Conservation (phyloP, 2,888 invertebrate species). For the Tortrix viridana region DNA sequence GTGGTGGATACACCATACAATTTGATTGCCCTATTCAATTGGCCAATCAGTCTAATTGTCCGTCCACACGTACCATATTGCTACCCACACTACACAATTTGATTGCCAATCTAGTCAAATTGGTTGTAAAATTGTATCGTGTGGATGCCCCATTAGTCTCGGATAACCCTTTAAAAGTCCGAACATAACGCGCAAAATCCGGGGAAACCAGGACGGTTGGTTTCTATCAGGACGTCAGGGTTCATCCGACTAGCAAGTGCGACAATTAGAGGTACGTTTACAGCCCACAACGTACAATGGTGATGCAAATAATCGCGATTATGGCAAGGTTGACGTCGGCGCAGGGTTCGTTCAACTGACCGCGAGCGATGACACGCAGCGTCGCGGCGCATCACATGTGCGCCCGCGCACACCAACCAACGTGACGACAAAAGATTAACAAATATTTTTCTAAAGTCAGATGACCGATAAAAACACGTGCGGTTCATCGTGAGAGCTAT, state of each 20-base stretch:
- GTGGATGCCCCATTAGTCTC: no score
- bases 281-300: conserved; percentile 70
- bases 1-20: no score
- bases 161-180: no score
- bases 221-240: conserved; percentile 32
- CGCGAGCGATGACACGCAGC: conserved; percentile 82
- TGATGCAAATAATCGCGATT: conserved; percentile 83
- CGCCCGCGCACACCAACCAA: conserved; percentile 43
- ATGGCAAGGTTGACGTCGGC: conserved; percentile 82
- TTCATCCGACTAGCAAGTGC: conserved; percentile 47
- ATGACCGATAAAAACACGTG: conserved; percentile 27
- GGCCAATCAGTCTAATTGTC: no score
- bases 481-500: not conserved
- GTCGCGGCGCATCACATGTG: conserved; percentile 63
- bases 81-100: no score
- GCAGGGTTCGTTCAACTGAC: conserved; percentile 83
- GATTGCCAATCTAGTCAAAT: no score
- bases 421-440: conserved; percentile 40
- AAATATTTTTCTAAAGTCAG: conserved; percentile 24
- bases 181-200: no score
- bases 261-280: conserved; percentile 68
- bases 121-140: no score
- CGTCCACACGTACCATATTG: no score
- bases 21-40: no score
- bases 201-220: no score